phyloP scores from a whole-genome alignment of 53 echinoderm and acorn worm genomes.

The Crossaster papposus region DNA sequence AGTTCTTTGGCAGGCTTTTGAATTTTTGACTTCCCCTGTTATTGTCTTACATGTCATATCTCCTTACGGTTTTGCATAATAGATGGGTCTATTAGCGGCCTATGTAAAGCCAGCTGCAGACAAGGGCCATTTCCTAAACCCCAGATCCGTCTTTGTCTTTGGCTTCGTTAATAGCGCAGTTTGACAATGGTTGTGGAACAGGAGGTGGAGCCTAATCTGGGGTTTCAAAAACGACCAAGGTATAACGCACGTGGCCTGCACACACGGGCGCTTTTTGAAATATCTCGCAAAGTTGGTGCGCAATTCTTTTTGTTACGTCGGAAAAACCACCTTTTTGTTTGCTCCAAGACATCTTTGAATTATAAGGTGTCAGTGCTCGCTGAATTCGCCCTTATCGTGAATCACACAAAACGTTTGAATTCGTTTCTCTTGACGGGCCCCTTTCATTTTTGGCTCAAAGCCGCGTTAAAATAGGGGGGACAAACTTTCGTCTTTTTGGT shows the following conservation, averaged over 20 bases:
- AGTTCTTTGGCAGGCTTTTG: background rate
- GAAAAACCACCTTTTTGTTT: background rate
- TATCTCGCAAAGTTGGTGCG: background rate
- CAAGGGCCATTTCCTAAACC: background rate
- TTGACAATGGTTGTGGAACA: no score
- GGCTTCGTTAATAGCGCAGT: background rate
- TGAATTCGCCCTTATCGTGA: no score
- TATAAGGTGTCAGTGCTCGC: no score
- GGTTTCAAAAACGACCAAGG: no score
- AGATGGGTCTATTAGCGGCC: background rate
- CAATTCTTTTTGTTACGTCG: background rate
- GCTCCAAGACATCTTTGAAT: no score
- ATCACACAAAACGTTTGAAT: no score
- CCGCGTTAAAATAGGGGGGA: no score
- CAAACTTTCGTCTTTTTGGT: no score
- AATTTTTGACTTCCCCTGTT: background rate
- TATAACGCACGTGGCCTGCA: no score
- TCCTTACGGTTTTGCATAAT: background rate
- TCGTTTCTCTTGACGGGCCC: no score
- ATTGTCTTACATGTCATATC: background rate
- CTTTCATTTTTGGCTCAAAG: no score
- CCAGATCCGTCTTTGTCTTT: background rate
- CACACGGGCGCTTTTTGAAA: background rate
- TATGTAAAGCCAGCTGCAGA: background rate
- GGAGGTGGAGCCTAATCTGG: no score